These are phyloP conservation scores for Andricus curvator DNA, from an alignment of 2,888 invertebrate genomes.

Conservation along the genomic window DNA sequence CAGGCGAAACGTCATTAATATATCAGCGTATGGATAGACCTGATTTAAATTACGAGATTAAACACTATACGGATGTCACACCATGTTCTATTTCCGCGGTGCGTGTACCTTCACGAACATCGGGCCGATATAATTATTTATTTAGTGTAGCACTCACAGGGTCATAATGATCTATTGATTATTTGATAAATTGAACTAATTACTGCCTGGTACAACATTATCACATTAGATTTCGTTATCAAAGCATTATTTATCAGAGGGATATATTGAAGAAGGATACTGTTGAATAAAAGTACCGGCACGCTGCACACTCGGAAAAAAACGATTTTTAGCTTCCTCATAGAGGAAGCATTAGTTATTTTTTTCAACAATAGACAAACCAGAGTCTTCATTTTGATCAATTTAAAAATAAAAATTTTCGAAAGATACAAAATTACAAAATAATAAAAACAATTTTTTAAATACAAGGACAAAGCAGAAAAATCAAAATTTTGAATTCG, in stretches of 20 bases:
- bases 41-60: constrained; percentile 28
- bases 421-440: no score
- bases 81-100: not conserved
- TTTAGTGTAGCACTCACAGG: constrained; percentile 22
- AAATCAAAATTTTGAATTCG: no score
- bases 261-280: not conserved
- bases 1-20: constrained; percentile 22
- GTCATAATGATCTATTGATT: constrained; percentile 21
- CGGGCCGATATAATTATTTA: constrained; percentile 23
- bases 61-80: not conserved
- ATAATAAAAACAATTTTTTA: no score
- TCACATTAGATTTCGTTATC: not conserved
- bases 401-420: no score
- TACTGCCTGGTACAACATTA: not conserved
- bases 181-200: constrained; percentile 4
- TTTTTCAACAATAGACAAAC: no score
- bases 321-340: no score
- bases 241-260: not conserved
- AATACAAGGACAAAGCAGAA: no score
- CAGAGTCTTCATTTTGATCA: no score
- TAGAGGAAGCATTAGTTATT: no score
- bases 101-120: not conserved
- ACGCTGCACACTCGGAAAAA: no score
- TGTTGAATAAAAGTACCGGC: not conserved
- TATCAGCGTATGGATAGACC: constrained; percentile 16